Evolutionary conservation across 2,113 vertebrate genomes (phyloP), one percentile per base, ranked within the genome.

Genomic region (Indicator maculatus): DNA sequence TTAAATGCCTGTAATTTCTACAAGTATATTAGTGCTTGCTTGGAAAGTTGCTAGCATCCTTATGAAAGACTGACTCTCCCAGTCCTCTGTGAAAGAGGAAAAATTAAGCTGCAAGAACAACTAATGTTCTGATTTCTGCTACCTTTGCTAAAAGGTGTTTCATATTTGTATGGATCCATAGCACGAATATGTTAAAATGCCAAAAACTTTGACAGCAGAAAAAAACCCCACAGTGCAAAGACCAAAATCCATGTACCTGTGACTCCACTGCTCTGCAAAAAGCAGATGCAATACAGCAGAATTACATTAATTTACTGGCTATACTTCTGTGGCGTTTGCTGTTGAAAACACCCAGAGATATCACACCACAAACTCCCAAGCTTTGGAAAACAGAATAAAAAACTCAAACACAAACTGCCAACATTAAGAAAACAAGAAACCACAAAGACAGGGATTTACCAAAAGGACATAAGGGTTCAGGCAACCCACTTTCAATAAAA

Each of bases 21-120:
- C 69, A 67, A 36, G 12, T 83, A 84, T 90, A 96, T 94, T 81
- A 95, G 79, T 93, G 88, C 91, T 78, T 88, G 92, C 73, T 97
- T 91, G 79, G 76, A 92, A 94, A 94, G 85, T 80, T 85, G 93
- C 83, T 97, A 82, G 95, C 82, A 95, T 92, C 93, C 84, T 91
- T 97, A 76, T 93, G 69, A 96, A 96, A 92, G 67, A 86, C 69
- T 97, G 89, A 75, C 80, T 91, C 95, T 97, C 93, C 91, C 90
- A 91, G 38, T 66, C 4, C 19, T n/a, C 27, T 47, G 73, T 59
- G 78, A 92, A 96, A 95, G 82, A 64, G 63, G 76, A 38, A 41
- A 80, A 92, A 44, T 44, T 50, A 86, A 77, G 18, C 28, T 52
- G 28, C 45, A 53, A 82, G 84, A 90, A 59, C 8, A 91, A 52